Conservation (phyloP, 2,113 vertebrate species). For the Eira barbara region DNA sequence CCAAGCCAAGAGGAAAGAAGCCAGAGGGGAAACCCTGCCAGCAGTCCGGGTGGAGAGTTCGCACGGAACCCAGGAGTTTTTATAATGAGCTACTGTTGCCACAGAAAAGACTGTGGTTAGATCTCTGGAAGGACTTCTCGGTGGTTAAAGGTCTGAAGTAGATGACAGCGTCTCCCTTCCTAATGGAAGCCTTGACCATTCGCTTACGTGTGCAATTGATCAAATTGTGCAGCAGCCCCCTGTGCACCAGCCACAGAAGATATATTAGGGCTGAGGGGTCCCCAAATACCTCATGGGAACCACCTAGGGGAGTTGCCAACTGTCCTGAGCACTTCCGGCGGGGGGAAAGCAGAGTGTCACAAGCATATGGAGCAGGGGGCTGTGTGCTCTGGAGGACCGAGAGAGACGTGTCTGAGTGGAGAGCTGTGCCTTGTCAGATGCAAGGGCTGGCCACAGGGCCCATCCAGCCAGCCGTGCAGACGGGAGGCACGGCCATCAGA, state of each 20-base stretch:
- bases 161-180: background rate
- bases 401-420: background rate
- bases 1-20: background rate
- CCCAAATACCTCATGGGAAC: background rate
- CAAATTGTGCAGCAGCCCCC: background rate
- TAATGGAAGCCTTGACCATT: background rate
- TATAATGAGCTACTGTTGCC: background rate
- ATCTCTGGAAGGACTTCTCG: background rate
- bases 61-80: background rate
- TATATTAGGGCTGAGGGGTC: accelerated
- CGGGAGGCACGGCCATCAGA: background rate
- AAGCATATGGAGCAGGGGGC: background rate
- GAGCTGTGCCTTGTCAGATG: background rate
- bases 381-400: background rate
- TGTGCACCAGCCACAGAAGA: background rate
- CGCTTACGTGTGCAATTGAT: background rate
- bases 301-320: background rate
- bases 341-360: background rate
- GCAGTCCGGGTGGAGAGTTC: background rate
- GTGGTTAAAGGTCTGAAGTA: background rate
- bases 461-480: too few relatives aligned
- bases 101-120: background rate
- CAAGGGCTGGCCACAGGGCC: background rate
- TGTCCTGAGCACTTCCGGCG: background rate
- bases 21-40: too few relatives aligned